Evolutionary conservation across 2,113 vertebrate species (phyloP).

Genomic region (Nothocercus julius): DNA sequence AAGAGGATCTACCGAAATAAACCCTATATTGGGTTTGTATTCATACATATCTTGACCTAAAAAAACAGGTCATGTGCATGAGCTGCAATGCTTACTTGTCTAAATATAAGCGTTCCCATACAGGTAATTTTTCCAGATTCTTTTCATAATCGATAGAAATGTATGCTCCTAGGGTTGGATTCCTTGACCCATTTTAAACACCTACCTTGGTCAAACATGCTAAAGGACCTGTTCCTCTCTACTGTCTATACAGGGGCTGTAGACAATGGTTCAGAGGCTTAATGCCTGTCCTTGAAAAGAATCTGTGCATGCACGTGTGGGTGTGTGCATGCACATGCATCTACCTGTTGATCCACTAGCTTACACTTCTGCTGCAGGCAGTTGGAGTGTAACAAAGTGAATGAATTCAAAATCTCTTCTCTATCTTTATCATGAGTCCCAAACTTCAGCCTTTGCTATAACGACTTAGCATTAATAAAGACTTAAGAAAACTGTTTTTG

Average conservation of each 20-base stretch:
- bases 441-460: background rate
- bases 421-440: background rate
- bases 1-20: background rate
- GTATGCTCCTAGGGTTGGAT: background rate
- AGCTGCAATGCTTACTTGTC: background rate
- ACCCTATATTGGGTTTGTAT: background rate
- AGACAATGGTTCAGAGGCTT: background rate
- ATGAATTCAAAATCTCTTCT: background rate
- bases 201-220: background rate
- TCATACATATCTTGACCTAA: background rate
- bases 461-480: background rate
- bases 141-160: background rate
- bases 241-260: background rate
- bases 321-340: accelerated
- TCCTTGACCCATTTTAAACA: background rate
- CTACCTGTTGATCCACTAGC: background rate
- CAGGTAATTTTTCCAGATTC: background rate
- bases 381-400: background rate
- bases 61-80: background rate
- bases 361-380: background rate
- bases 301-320: accelerated
- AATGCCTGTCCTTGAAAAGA: background rate
- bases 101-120: background rate
- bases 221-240: background rate
- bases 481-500: background rate